A percentile compares a stretch with the other conserved stretches of the same genome.
These are phyloP conservation scores for Andrena praecox DNA, from an alignment of 2,888 invertebrate genomes.

Conservation along the genomic window DNA sequence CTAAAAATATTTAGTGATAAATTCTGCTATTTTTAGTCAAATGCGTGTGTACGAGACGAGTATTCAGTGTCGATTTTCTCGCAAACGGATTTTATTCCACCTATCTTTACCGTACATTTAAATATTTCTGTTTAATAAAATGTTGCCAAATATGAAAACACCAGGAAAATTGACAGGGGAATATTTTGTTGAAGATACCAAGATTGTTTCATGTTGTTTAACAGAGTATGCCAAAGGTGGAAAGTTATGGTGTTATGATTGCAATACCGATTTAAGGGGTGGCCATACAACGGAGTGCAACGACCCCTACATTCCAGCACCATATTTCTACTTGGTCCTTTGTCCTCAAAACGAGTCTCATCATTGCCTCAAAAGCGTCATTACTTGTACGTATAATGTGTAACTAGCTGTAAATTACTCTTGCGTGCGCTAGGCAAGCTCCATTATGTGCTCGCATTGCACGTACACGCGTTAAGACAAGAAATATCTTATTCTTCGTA, in stretches of 20 bases:
- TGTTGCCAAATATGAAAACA: background rate
- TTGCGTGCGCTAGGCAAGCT: slow-evolving; percentile 6
- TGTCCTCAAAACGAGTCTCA: slow-evolving; percentile 75
- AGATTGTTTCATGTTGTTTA: background rate
- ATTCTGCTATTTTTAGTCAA: no score
- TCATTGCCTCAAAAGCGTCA: slow-evolving; percentile 74
- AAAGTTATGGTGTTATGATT: slow-evolving; percentile 75
- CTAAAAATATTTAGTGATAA: no score
- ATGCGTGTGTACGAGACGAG: no score
- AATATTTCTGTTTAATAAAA: background rate
- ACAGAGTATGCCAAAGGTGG: slow-evolving; percentile 42
- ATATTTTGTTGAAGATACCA: background rate
- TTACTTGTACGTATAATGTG: slow-evolving; percentile 72
- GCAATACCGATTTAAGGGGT: slow-evolving; percentile 72
- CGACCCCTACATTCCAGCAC: slow-evolving; percentile 73
- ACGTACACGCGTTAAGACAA: background rate
- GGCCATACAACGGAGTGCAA: slow-evolving; percentile 73
- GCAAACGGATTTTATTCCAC: no score
- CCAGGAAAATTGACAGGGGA: background rate
- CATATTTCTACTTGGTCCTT: slow-evolving; percentile 64
- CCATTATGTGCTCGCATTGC: background rate
- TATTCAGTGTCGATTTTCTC: no score
- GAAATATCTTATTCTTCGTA: no score
- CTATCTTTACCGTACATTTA: no score
- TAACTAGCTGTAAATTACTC: background rate